phyloP scores from a whole-genome alignment of 2,113 vertebrate genomes.

The Psilopsiagon aurifrons region DNA sequence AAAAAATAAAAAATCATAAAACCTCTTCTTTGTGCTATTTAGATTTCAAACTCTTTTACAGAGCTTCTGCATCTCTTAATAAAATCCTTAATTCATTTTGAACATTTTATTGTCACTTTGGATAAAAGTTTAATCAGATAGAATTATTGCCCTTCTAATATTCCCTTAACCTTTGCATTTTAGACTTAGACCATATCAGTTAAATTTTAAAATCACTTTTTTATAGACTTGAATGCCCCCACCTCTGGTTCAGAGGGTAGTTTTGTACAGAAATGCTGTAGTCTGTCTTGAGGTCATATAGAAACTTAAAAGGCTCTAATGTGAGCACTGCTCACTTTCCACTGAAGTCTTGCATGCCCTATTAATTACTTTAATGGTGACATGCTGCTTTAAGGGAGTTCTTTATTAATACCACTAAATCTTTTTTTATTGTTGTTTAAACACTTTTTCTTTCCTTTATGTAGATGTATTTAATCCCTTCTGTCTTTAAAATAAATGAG shows the following conservation, averaged over 20 bases:
- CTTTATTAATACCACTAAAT: constrained; percentile 76
- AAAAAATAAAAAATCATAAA: background rate
- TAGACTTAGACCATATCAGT: constrained; percentile 51
- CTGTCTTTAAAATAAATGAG: constrained; percentile 48
- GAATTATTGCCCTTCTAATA: constrained; percentile 72
- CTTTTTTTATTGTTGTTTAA: constrained; percentile 74
- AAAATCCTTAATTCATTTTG: constrained; percentile 66
- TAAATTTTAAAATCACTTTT: constrained; percentile 70
- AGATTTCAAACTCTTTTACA: constrained; percentile 54
- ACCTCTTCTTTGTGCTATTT: constrained; percentile 15
- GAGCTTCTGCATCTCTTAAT: constrained; percentile 54
- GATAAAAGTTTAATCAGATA: constrained; percentile 76
- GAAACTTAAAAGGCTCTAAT: constrained; percentile 22
- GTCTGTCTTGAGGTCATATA: constrained; percentile 15
- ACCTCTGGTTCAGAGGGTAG: constrained; percentile 24
- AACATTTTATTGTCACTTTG: constrained; percentile 62
- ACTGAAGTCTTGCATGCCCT: constrained; percentile 12
- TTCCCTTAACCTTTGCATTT: constrained; percentile 74
- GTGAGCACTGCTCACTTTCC: background rate
- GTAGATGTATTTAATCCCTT: constrained; percentile 63
- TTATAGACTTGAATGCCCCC: constrained; percentile 58
- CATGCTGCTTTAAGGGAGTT: constrained; percentile 69
- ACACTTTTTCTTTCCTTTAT: constrained; percentile 68
- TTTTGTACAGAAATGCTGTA: background rate
- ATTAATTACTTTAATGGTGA: constrained; percentile 76